A percentile compares a stretch with the other conserved stretches of the same genome.
Evolutionary conservation across 2,888 invertebrate genomes (phyloP).

Genomic region (Cephalotes varians): DNA sequence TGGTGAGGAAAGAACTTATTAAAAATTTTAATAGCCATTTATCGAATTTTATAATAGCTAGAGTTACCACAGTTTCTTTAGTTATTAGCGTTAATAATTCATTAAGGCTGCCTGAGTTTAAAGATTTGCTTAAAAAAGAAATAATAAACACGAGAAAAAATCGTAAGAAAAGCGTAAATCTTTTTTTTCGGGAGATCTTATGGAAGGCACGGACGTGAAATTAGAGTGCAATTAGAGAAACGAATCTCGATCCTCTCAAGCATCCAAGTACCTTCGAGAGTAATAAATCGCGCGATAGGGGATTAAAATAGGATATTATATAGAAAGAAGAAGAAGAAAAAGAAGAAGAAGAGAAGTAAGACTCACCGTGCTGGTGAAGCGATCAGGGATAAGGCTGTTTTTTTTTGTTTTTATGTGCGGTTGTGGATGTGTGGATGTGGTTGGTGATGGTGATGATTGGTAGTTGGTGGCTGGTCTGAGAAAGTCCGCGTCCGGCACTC

Average conservation of each 20-base stretch:
- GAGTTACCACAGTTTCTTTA: slow-evolving; percentile 3
- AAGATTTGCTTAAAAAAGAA: not conserved
- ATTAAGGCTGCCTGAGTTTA: not conserved
- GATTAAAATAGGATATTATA: slow-evolving; percentile 63
- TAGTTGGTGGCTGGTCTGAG: slow-evolving; percentile 77
- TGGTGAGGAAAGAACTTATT: not conserved
- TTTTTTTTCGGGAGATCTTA: not conserved
- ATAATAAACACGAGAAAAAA: slow-evolving; percentile 1
- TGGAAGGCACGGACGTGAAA: slow-evolving; percentile 7
- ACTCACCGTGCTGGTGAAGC: slow-evolving; percentile 85
- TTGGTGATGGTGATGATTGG: slow-evolving; percentile 70
- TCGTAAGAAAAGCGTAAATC: not conserved
- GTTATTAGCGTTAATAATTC: not conserved
- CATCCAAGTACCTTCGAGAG: slow-evolving; percentile 46
- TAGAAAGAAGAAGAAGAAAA: slow-evolving; percentile 71
- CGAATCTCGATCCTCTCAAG: slow-evolving; percentile 5
- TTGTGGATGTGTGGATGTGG: slow-evolving; percentile 76
- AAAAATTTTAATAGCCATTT: slow-evolving; percentile 2
- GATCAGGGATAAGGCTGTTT: slow-evolving; percentile 80
- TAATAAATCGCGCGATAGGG: slow-evolving; percentile 33
- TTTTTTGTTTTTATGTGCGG: slow-evolving; percentile 69
- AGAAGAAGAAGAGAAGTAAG: too few relatives aligned
- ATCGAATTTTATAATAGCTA: slow-evolving; percentile 22
- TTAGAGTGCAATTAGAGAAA: slow-evolving; percentile 15
- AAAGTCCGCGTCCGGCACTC: slow-evolving; percentile 79